Percentiles rank a stretch among this genome's conserved stretches.
Evolutionary conservation across 2,888 invertebrate genomes (phyloP).

Genomic region (Drepana falcataria): DNA sequence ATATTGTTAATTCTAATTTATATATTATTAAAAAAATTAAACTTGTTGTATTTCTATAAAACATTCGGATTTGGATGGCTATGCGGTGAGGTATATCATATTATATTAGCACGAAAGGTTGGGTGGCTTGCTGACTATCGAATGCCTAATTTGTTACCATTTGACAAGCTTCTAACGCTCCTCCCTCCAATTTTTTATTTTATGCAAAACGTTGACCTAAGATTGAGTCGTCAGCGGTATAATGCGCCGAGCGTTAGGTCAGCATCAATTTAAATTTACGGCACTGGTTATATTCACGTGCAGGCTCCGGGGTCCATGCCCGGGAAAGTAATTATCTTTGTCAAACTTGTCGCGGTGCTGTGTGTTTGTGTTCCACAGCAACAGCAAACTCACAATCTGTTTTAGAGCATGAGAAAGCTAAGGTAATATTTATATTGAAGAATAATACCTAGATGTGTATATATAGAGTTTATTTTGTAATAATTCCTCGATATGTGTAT

Average conservation of each 20-base stretch:
- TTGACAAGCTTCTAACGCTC: background rate
- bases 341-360: background rate
- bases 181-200: too few species aligned
- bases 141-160: conserved; percentile 47
- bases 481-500: conserved; percentile 25
- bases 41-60: conserved; percentile 15
- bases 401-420: conserved; percentile 18
- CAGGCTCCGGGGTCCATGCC: too few species aligned
- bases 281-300: too few species aligned
- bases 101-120: conserved; percentile 19
- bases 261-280: too few species aligned
- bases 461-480: conserved; percentile 52
- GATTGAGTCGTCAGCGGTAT: too few species aligned
- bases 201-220: too few species aligned
- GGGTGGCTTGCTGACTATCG: conserved; percentile 35
- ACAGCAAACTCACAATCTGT: conserved; percentile 16
- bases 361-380: background rate
- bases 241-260: too few species aligned
- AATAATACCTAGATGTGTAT: conserved; percentile 42
- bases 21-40: background rate
- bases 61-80: conserved; percentile 23
- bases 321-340: too few species aligned
- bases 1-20: conserved; percentile 26
- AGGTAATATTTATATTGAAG: conserved; percentile 25
- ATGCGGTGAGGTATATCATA: conserved; percentile 9